A percentile compares a stretch with the other conserved stretches of the same genome.
phyloP scores from a whole-genome alignment of 2,797 vertebrate species.

The Sphenodon punctatus region DNA sequence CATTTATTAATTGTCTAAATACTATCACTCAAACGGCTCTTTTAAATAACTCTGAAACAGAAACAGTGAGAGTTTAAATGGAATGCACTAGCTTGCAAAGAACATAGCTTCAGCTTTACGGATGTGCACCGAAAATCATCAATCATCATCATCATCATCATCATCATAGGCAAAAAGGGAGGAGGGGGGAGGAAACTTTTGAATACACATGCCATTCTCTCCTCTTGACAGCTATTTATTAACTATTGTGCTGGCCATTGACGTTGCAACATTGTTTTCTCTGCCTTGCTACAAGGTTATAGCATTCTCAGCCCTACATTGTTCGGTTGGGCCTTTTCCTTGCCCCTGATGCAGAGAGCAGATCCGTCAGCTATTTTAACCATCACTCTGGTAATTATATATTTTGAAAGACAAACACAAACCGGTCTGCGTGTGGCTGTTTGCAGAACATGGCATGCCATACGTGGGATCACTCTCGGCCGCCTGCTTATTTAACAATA shows the following conservation, averaged over 20 bases:
- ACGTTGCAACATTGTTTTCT: constrained; percentile 61
- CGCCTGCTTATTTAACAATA: not conserved
- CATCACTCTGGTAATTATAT: not conserved
- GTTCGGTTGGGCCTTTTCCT: constrained; percentile 61
- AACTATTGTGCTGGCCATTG: constrained; percentile 59
- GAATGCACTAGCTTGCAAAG: too few relatives aligned
- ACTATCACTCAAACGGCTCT: not conserved
- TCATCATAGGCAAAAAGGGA: too few relatives aligned
- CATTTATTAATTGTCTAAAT: too few relatives aligned
- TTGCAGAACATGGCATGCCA: not conserved
- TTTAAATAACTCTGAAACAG: too few relatives aligned
- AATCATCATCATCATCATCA: too few relatives aligned
- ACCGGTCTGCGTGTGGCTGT: not conserved
- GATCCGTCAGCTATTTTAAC: constrained; percentile 64
- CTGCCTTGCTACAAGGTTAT: constrained; percentile 44
- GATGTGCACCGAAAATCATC: too few relatives aligned
- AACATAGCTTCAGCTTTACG: too few relatives aligned
- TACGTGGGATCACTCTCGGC: constrained; percentile 20
- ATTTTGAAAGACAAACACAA: not conserved
- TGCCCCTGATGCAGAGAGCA: constrained; percentile 64
- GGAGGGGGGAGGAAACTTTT: too few relatives aligned
- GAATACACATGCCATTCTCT: too few relatives aligned
- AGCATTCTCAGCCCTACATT: constrained; percentile 50
- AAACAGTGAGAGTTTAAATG: too few relatives aligned
- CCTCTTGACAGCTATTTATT: constrained; percentile 64